Conservation (phyloP, 1,140 invertebrate species). For the Teleopsis dalmanni region DNA sequence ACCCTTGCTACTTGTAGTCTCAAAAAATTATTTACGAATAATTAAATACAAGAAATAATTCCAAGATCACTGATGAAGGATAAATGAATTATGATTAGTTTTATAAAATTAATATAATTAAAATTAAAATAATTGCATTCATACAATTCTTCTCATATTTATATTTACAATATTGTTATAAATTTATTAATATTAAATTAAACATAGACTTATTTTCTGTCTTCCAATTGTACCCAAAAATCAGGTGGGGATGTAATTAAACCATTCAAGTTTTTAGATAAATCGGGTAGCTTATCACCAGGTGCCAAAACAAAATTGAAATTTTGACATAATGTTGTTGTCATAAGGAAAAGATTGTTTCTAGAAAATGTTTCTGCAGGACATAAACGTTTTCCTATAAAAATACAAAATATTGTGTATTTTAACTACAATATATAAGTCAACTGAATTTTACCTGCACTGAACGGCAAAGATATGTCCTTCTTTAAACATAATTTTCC, state of each 20-base stretch:
- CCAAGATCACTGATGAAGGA: no score
- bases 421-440: background rate
- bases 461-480: conserved; percentile 51
- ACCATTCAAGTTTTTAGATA: conserved; percentile 37
- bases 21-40: no score
- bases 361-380: conserved; percentile 65
- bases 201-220: conserved; percentile 14
- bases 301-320: conserved; percentile 48
- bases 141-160: no score
- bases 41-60: no score
- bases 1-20: no score
- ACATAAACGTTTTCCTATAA: conserved; percentile 59
- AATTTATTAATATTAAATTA: background rate
- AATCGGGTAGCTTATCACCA: conserved; percentile 32
- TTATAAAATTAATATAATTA: no score
- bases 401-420: conserved; percentile 10
- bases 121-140: no score
- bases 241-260: conserved; percentile 37
- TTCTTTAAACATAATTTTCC: conserved; percentile 31
- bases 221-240: conserved; percentile 40
- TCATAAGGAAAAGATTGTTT: conserved; percentile 58
- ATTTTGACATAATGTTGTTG: conserved; percentile 56
- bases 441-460: conserved; percentile 44
- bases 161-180: no score
- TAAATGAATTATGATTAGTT: no score